These are phyloP conservation scores for Holcopasites calliopsidis DNA, from an alignment of 1,140 invertebrate species.

Conservation along the genomic window DNA sequence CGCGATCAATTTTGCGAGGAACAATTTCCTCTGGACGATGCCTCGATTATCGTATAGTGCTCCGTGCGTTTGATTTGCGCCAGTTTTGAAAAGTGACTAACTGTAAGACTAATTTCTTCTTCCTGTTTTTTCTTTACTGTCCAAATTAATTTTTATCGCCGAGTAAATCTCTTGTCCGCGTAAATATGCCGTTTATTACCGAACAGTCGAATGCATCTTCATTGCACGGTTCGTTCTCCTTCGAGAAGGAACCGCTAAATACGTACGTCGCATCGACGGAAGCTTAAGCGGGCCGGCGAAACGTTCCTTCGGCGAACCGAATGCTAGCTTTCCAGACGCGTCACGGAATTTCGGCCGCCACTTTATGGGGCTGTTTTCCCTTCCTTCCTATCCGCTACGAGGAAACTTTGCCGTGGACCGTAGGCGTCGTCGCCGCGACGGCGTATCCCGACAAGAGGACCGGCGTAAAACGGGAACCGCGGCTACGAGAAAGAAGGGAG, in stretches of 20 bases:
- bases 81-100: too few species aligned
- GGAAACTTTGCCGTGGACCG: conserved; percentile 47
- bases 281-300: conserved; percentile 12
- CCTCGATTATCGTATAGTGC: neutral
- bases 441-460: conserved; percentile 32
- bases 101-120: too few species aligned
- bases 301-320: neutral
- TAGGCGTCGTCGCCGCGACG: conserved; percentile 22
- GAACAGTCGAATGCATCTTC: too few species aligned
- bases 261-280: conserved; percentile 13
- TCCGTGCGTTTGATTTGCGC: too few species aligned
- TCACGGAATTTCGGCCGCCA: conserved; percentile 52
- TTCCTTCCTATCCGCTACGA: conserved; percentile 33
- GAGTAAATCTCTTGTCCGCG: too few species aligned
- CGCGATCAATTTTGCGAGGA: conserved; percentile 1
- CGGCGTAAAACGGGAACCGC: conserved; percentile 9
- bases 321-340: conserved; percentile 16
- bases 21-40: too few species aligned
- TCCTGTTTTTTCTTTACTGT: too few species aligned
- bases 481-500: neutral
- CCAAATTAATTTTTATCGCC: too few species aligned
- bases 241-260: conserved; percentile 15
- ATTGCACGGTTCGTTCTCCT: too few species aligned
- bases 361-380: conserved; percentile 57
- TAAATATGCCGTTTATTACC: too few species aligned